Evolutionary conservation across 2,888 invertebrate genomes (phyloP), one percentile per base, ranked within the genome.

Genomic region (Latheticus oryzae): DNA sequence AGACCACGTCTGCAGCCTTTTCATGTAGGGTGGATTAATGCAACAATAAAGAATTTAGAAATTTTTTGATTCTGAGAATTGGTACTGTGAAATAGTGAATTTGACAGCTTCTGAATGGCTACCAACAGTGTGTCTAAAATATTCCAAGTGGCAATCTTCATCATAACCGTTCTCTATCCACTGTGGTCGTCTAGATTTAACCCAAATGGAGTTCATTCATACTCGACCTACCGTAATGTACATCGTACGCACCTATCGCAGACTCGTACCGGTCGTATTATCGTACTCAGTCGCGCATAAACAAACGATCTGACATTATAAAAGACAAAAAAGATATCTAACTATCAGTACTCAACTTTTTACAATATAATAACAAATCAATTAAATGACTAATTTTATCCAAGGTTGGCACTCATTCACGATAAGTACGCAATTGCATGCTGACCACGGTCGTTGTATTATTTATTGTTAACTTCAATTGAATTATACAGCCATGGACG

Each of bases 161-260:
- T 32, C 47, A 48, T 35, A 42, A 47, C 52, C 56, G 37, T 52
- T 53, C 43, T 57, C 57, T 51, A 53, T 45, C 53, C 58, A 8
- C 5, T 43, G 60, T 54, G 53, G 48, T 21, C 60, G 61, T 60
- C 60, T 52, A 51, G 62, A 48, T 61, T 57, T 66, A 63, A 64
- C 64, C 63, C 61, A 66, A 62, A 66, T 63, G 61, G 60, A 61
- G 66, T 66, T 64, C 66, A 66, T 64, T 66, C 62, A 66, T 63
- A 58, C 60, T 53, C 58, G 58, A 54, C 58, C 58, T 58, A 58
- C 58, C 58, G 58, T 54, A 58, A 58, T 58, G 58, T 58, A 42
- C 53, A 47, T 58, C 58, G 58, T 58, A 58, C 58, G 58, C 58
- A 58, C 58, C 53, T 53, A 52, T 47, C 26, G 51, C 38, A 52